Conservation (phyloP, 2,797 vertebrate genomes). For the Triplophysa yarkandensis region DNA sequence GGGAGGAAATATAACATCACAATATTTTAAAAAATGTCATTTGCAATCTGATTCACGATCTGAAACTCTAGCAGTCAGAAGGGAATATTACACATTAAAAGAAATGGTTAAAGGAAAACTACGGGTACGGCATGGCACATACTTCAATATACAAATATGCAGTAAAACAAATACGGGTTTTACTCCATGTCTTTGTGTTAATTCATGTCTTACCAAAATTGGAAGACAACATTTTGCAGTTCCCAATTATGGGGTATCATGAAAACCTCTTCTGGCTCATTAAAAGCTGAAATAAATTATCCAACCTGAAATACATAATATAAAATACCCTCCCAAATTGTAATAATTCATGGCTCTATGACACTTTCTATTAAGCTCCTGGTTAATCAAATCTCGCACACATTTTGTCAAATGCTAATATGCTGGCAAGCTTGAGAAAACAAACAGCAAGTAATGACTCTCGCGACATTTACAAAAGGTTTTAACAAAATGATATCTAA, state of each 20-base stretch:
- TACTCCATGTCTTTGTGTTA: constrained; percentile 3
- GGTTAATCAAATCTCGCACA: constrained; percentile 58
- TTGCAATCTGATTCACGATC: neutral
- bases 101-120: neutral
- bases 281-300: constrained; percentile 53
- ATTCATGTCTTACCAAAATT: constrained; percentile 41
- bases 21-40: neutral
- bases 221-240: constrained; percentile 40
- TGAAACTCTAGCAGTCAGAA: constrained; percentile 15
- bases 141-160: too few relatives aligned
- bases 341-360: constrained; percentile 55
- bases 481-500: constrained; percentile 51
- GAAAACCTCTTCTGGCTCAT: constrained; percentile 51
- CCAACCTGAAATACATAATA: constrained; percentile 37
- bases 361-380: constrained; percentile 51
- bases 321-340: constrained; percentile 41
- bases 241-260: constrained; percentile 50
- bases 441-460: constrained; percentile 58
- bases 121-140: neutral
- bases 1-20: neutral
- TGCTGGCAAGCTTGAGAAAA: constrained; percentile 53
- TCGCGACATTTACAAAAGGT: constrained; percentile 59
- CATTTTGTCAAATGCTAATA: constrained; percentile 54
- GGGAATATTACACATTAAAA: neutral
- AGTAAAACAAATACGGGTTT: too few relatives aligned